phyloP scores from a whole-genome alignment of 2,113 vertebrate genomes.

The Cnemophilus loriae region DNA sequence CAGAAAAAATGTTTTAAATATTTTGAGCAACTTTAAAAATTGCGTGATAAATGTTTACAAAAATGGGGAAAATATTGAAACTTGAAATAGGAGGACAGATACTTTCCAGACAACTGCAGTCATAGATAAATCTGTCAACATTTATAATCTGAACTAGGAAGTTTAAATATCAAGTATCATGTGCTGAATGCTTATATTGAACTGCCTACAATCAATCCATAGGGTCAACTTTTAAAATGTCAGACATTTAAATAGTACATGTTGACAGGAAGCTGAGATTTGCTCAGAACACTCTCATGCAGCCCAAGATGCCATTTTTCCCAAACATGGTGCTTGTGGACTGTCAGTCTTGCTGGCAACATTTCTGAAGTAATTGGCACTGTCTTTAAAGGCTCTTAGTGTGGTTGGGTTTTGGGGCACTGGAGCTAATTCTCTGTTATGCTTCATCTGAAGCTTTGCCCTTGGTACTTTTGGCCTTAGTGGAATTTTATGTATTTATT shows the following conservation, averaged over 20 bases:
- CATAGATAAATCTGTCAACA: conserved; percentile 42
- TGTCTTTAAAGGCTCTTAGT: background rate
- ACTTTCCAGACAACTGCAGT: background rate
- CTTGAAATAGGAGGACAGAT: background rate
- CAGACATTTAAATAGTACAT: background rate
- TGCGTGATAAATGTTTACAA: background rate
- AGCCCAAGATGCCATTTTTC: background rate
- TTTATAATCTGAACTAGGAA: conserved; percentile 23
- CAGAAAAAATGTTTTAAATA: background rate
- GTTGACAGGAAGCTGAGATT: background rate
- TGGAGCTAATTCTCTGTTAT: background rate
- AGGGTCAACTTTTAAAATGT: conserved; percentile 44
- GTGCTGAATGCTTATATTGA: conserved; percentile 45
- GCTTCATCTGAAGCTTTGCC: background rate
- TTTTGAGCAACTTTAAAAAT: background rate
- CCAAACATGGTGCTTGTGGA: background rate
- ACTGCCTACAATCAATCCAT: conserved; percentile 10
- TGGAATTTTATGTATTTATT: background rate
- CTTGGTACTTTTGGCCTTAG: background rate
- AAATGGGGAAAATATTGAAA: background rate
- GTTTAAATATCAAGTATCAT: conserved; percentile 51
- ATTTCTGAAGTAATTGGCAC: background rate
- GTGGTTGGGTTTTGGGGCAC: background rate
- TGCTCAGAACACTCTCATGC: background rate
- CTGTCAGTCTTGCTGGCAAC: background rate